Percentiles rank a stretch among this genome's conserved stretches.
phyloP scores from a whole-genome alignment of 2,797 vertebrate species.

The Alectoris magna region DNA sequence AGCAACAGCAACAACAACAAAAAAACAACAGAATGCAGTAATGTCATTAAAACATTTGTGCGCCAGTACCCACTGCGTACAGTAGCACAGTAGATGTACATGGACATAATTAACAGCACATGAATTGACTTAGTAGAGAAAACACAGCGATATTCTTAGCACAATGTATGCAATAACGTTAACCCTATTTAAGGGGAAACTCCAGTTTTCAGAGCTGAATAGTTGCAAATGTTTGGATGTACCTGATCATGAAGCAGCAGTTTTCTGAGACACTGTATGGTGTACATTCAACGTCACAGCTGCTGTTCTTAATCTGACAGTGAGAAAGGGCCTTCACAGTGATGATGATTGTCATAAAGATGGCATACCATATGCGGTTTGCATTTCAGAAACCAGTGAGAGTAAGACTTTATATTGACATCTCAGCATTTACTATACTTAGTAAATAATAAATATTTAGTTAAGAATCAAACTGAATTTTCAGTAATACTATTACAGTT shows the following conservation, averaged over 20 bases:
- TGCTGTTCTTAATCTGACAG: not conserved
- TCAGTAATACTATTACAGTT: not conserved
- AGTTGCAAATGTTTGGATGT: not conserved
- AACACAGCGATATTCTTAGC: not conserved
- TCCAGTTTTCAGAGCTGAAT: not conserved
- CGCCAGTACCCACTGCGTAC: not conserved
- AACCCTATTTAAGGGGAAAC: rapidly evolving
- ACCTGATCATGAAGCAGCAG: not conserved
- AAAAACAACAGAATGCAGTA: not conserved
- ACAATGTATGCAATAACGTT: rapidly evolving
- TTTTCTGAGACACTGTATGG: not conserved
- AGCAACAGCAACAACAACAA: not conserved
- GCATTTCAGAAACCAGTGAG: not conserved
- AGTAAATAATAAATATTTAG: not conserved
- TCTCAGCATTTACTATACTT: not conserved
- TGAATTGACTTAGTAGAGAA: not conserved
- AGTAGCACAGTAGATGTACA: not conserved
- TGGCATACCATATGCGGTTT: not conserved
- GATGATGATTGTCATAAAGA: not conserved
- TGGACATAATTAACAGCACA: not conserved
- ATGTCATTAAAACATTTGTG: not conserved
- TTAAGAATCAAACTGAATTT: not conserved
- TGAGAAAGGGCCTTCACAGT: not conserved
- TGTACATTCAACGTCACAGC: not conserved
- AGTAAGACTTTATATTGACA: not conserved